phyloP scores from a whole-genome alignment of 2,888 invertebrate species.

The Drosophila aldrichi region DNA sequence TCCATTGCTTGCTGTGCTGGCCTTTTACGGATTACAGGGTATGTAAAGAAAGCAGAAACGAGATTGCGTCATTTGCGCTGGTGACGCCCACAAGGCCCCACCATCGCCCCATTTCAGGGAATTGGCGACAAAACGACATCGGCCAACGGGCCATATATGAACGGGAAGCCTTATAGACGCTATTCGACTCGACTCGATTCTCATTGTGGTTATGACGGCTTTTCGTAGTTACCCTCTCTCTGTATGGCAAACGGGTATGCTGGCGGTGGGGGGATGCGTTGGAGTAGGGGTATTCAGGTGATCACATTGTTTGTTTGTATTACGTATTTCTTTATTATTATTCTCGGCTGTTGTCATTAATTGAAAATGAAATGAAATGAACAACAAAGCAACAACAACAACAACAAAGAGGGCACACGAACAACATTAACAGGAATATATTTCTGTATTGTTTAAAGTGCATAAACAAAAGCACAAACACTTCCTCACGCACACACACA shows the following conservation, averaged over 20 bases:
- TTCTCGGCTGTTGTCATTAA: conserved; percentile 40
- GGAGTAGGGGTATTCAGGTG: not conserved
- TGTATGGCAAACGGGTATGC: conserved; percentile 46
- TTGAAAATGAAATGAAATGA: conserved; percentile 66
- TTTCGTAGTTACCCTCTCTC: conserved; percentile 37
- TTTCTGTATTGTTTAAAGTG: conserved; percentile 46
- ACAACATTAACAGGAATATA: conserved; percentile 3
- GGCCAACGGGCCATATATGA: conserved; percentile 57
- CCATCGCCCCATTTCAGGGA: conserved; percentile 41
- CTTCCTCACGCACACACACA: conserved; percentile 8
- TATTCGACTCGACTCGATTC: conserved; percentile 9
- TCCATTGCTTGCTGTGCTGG: not conserved
- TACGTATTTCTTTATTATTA: conserved; percentile 33
- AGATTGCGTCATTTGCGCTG: conserved; percentile 50
- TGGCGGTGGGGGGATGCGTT: too few relatives aligned
- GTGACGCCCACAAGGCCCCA: conserved; percentile 50
- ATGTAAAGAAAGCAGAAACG: conserved; percentile 14
- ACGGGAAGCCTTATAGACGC: conserved; percentile 69
- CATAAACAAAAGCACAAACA: conserved; percentile 37
- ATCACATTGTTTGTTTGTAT: conserved; percentile 43
- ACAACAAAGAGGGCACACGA: not conserved
- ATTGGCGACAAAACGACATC: conserved; percentile 18
- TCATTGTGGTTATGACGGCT: conserved; percentile 50
- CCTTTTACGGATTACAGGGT: conserved; percentile 5
- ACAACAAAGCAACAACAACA: not conserved